phyloP scores from a whole-genome alignment of 2,888 invertebrate species.

The Rhaphigaster nebulosa region DNA sequence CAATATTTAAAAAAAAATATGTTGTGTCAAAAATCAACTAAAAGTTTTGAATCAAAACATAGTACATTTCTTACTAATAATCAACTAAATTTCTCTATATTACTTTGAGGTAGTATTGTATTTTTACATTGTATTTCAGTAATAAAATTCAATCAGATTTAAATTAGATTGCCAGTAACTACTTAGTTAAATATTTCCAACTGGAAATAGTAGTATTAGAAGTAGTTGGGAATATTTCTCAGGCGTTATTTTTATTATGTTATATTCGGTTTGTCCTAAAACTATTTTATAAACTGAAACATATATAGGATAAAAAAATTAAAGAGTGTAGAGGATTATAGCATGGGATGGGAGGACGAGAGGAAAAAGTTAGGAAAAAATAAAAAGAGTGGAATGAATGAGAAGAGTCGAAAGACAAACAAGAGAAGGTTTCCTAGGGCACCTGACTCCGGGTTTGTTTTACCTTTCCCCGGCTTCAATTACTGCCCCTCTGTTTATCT shows the following conservation, averaged over 20 bases:
- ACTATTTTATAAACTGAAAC: not conserved
- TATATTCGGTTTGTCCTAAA: not conserved
- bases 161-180: too few species aligned
- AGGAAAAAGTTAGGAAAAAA: not conserved
- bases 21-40: too few species aligned
- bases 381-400: slow-evolving; percentile 1
- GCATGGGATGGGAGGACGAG: not conserved
- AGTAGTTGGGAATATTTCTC: not conserved
- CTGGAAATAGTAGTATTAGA: too few species aligned
- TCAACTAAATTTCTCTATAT: too few species aligned
- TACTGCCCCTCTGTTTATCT: slow-evolving; percentile 47
- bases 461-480: slow-evolving; percentile 14
- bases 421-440: slow-evolving; percentile 15
- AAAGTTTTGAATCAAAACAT: too few species aligned
- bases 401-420: slow-evolving; percentile 44
- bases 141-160: too few species aligned
- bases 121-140: too few species aligned
- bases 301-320: not conserved
- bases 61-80: too few species aligned
- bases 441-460: slow-evolving; percentile 44
- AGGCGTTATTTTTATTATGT: not conserved
- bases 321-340: not conserved
- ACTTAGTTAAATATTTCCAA: too few species aligned
- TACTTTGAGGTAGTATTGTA: too few species aligned
- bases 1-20: too few species aligned